Conservation (phyloP, 1,140 invertebrate genomes). For the Brachionus koreanus region DNA sequence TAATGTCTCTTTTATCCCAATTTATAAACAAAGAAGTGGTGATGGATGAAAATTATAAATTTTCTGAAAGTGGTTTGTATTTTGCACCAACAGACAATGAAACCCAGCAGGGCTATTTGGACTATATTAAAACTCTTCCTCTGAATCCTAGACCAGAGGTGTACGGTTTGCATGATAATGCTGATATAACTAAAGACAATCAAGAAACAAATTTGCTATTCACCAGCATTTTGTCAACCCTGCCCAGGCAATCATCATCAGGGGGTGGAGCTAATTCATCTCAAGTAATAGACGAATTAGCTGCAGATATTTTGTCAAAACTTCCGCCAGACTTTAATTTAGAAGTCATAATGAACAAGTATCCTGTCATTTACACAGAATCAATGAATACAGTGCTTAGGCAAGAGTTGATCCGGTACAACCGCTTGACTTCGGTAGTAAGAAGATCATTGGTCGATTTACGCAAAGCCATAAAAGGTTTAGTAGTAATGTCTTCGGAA, state of each 20-base stretch:
- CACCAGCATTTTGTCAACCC: constrained; percentile 73
- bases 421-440: constrained; percentile 69
- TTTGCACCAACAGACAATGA: constrained; percentile 71
- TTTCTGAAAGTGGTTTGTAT: constrained; percentile 66
- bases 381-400: constrained; percentile 82
- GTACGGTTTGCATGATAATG: constrained; percentile 88
- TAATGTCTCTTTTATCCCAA: constrained; percentile 72
- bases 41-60: constrained; percentile 53
- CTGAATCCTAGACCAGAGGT: constrained; percentile 75
- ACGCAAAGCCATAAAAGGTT: constrained; percentile 74
- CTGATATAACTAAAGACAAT: constrained; percentile 88
- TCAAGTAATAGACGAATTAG: constrained; percentile 64
- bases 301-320: constrained; percentile 66
- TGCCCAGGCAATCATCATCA: constrained; percentile 63
- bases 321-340: constrained; percentile 73
- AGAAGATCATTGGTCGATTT: constrained; percentile 69
- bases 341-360: constrained; percentile 55
- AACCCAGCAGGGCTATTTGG: constrained; percentile 63
- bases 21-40: constrained; percentile 65
- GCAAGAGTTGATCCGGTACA: constrained; percentile 86
- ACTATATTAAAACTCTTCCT: constrained; percentile 73
- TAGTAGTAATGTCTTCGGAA: constrained; percentile 77
- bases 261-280: constrained; percentile 64
- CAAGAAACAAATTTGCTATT: constrained; percentile 77
- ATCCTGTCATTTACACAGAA: constrained; percentile 44